These are phyloP conservation scores for Diorhabda sublineata DNA, from an alignment of 1,140 invertebrate genomes.

Conservation along the genomic window DNA sequence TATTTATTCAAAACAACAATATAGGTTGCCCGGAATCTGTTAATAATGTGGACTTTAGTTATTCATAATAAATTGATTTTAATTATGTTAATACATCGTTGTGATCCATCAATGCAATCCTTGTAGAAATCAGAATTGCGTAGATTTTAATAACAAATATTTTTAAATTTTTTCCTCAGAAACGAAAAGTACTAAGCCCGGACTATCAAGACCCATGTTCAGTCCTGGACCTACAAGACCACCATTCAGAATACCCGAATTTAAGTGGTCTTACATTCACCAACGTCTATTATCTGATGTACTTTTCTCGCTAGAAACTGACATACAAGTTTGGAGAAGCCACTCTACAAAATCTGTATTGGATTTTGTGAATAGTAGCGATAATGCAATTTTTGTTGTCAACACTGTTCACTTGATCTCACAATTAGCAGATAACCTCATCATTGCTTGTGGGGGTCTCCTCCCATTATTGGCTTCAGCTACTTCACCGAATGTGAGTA, in stretches of 20 bases:
- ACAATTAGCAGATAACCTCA: constrained; percentile 96
- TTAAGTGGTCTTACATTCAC: constrained; percentile 99
- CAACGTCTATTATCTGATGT: constrained; percentile 95
- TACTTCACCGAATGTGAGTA: constrained; percentile 94
- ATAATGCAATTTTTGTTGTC: constrained; percentile 98
- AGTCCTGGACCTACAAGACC: constrained; percentile 92
- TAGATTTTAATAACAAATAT: too few species aligned
- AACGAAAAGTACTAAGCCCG: constrained; percentile 25
- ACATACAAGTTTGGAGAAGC: constrained; percentile 86
- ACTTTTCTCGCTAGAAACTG: constrained; percentile 93
- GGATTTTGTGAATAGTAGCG: constrained; percentile 96
- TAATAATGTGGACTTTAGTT: too few species aligned
- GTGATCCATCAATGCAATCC: too few species aligned
- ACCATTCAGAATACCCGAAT: constrained; percentile 98
- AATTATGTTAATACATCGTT: too few species aligned
- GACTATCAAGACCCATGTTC: constrained; percentile 72
- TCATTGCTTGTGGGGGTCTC: constrained; percentile 97
- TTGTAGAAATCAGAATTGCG: too few species aligned
- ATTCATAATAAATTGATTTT: too few species aligned
- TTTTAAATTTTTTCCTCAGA: constrained; percentile 3
- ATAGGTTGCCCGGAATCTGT: too few species aligned
- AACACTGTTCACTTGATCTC: constrained; percentile 99
- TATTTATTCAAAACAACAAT: too few species aligned
- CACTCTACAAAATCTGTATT: constrained; percentile 95
- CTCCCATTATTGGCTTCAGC: constrained; percentile 94